Percentiles rank a stretch among this genome's conserved stretches.
Conservation (phyloP, 2,113 vertebrate genomes). For the Cnemophilus loriae region DNA sequence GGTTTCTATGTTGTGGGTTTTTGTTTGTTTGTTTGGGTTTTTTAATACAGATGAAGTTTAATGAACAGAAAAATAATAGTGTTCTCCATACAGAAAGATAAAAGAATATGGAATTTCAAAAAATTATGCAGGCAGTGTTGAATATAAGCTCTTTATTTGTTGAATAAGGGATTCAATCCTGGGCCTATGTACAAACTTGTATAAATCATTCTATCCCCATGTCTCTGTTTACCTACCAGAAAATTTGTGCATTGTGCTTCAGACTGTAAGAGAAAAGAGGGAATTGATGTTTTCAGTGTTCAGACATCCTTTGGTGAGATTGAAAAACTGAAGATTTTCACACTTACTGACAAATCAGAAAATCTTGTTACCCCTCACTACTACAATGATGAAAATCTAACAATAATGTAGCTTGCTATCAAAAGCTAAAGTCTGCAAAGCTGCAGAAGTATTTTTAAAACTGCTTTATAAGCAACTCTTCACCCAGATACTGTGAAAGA, state of each 20-base stretch:
- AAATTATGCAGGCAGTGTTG: background rate
- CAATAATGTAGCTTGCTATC: accelerated
- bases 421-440: background rate
- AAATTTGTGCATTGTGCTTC: background rate
- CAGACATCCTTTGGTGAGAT: background rate
- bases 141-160: background rate
- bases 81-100: background rate
- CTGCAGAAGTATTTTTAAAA: background rate
- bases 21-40: background rate
- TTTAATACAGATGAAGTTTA: background rate
- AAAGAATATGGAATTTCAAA: background rate
- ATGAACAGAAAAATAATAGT: background rate
- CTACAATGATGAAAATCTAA: background rate
- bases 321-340: background rate
- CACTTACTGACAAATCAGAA: background rate
- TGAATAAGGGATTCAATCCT: background rate
- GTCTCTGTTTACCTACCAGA: background rate
- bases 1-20: background rate
- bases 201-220: background rate
- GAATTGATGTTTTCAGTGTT: background rate
- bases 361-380: background rate
- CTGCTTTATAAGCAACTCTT: background rate
- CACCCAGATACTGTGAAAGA: background rate
- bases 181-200: background rate
- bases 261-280: background rate